These are phyloP conservation scores for Zoanthus solanderi DNA, from an alignment of 92 coral and sea anemone species.

Conservation along the genomic window DNA sequence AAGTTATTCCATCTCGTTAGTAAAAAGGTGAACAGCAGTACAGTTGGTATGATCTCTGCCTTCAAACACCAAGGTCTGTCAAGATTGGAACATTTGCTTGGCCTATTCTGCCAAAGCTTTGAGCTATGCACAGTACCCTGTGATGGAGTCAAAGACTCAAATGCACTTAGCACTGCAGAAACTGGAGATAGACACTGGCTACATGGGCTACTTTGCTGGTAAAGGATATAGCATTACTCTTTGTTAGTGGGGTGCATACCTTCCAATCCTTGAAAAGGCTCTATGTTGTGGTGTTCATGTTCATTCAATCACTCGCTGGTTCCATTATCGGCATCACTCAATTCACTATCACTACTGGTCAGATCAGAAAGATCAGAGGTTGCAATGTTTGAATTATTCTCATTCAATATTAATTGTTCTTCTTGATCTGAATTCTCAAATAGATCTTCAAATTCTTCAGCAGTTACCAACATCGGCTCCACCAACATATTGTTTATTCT, in stretches of 20 bases:
- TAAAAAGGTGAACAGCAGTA: not conserved
- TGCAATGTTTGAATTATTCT: constrained; percentile 7
- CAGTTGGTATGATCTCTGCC: not conserved
- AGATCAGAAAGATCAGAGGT: constrained; percentile 9
- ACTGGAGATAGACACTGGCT: too few species aligned
- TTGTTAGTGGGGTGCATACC: not conserved
- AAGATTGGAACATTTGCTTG: not conserved
- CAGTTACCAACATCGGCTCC: not conserved
- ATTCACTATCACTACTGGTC: not conserved
- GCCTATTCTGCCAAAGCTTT: not conserved
- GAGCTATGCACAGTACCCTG: too few species aligned
- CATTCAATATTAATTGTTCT: not conserved
- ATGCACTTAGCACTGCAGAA: too few species aligned
- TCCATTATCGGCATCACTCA: constrained; percentile 6
- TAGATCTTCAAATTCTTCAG: not conserved
- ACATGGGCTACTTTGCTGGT: too few species aligned
- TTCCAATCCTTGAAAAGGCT: not conserved
- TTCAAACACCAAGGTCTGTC: not conserved
- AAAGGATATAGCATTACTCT: too few species aligned
- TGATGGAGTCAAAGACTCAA: too few species aligned
- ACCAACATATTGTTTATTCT: not conserved
- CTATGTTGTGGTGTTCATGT: constrained; percentile 6
- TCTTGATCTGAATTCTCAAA: not conserved
- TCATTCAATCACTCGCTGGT: constrained; percentile 44
- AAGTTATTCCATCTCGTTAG: too few species aligned